Evolutionary conservation across 2,113 vertebrate species (phyloP).

Genomic region (Ploceus nigricollis): DNA sequence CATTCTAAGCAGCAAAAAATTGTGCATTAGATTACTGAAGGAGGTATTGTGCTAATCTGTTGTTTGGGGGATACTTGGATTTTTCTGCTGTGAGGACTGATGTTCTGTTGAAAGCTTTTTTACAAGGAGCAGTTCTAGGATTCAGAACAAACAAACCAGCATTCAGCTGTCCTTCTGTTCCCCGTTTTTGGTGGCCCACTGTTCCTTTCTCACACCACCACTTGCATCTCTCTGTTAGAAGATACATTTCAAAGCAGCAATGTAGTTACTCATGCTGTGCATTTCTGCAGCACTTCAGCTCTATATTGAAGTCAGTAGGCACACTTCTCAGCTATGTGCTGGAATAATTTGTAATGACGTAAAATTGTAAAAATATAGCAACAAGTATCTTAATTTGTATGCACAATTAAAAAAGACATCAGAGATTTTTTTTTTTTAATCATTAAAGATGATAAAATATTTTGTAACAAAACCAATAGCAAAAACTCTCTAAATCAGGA

Average conservation of each 20-base stretch:
- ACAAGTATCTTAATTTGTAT: background rate
- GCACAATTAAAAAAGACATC: background rate
- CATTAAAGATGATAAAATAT: background rate
- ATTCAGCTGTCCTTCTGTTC: background rate
- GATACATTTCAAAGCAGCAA: background rate
- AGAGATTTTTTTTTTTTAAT: background rate
- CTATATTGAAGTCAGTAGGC: background rate
- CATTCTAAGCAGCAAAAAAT: background rate
- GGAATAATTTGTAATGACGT: background rate
- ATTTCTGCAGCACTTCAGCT: background rate
- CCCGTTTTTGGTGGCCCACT: background rate
- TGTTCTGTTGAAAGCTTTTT: background rate
- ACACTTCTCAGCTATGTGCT: background rate
- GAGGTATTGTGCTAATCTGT: background rate
- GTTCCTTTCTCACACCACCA: background rate
- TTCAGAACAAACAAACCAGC: background rate
- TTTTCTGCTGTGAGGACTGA: background rate
- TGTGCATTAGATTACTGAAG: background rate
- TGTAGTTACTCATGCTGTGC: background rate
- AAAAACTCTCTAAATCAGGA: background rate
- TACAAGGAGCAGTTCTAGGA: background rate
- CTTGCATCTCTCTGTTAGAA: background rate
- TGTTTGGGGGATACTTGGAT: background rate
- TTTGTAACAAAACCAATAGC: background rate
- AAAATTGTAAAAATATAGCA: background rate